Percentiles rank a stretch among this genome's conserved stretches.
Conservation (phyloP, 2,113 vertebrate genomes). For the Semnornis frantzii region DNA sequence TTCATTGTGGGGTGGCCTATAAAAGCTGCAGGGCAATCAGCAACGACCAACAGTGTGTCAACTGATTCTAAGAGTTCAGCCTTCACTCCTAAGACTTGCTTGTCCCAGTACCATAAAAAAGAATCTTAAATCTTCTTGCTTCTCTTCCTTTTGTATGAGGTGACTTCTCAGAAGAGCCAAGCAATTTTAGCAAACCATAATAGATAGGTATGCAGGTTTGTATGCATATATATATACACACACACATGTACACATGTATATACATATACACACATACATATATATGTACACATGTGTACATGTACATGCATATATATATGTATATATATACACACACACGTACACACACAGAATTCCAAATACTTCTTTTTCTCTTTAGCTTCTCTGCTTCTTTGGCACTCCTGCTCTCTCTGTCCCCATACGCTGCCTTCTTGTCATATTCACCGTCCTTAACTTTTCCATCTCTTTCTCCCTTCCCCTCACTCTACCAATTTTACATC, state of each 20-base stretch:
- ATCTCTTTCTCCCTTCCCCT: background rate
- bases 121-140: conserved; percentile 17
- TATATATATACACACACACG: too few relatives aligned
- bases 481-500: background rate
- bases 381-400: background rate
- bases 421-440: background rate
- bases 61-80: background rate
- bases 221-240: background rate
- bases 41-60: background rate
- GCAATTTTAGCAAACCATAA: conserved; percentile 18
- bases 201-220: background rate
- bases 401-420: background rate
- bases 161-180: background rate
- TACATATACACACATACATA: background rate
- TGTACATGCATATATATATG: too few relatives aligned
- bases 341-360: background rate
- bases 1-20: conserved; percentile 10
- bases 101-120: conserved; percentile 8
- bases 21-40: conserved; percentile 49
- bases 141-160: background rate
- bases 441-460: background rate
- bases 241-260: too few relatives aligned
- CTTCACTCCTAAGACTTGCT: background rate
- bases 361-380: background rate
- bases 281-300: background rate